Evolutionary conservation across 2,888 invertebrate species (phyloP).

Genomic region (Yponomeuta evonymella): DNA sequence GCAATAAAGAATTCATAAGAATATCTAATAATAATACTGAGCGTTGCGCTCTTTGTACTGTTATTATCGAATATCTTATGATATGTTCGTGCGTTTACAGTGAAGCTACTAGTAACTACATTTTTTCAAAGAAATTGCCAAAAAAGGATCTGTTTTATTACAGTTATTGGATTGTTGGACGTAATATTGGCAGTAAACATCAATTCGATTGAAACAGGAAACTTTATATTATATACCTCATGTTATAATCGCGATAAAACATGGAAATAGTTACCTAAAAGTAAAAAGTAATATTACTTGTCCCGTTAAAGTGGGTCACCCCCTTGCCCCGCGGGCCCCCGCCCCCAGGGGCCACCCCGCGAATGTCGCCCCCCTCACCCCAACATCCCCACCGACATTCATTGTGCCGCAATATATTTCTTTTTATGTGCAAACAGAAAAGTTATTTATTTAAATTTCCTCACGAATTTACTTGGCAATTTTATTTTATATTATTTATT

Average conservation of each 20-base stretch:
- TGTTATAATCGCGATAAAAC: constrained; percentile 72
- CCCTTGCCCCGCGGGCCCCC: constrained; percentile 40
- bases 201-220: constrained; percentile 12
- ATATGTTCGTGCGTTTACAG: no score
- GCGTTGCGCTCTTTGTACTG: no score
- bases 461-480: constrained; percentile 76
- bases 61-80: no score
- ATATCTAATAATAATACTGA: no score
- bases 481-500: constrained; percentile 58
- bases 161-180: background rate
- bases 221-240: constrained; percentile 20
- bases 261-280: constrained; percentile 76
- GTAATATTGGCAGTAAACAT: constrained; percentile 13
- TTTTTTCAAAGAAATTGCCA: no score
- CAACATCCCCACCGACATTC: constrained; percentile 68
- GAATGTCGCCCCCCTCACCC: constrained; percentile 51
- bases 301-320: constrained; percentile 77
- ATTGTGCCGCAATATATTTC: constrained; percentile 77
- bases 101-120: no score
- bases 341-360: constrained; percentile 33
- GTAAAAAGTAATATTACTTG: constrained; percentile 77
- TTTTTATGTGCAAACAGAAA: constrained; percentile 77
- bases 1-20: no score
- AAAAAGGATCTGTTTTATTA: no score
- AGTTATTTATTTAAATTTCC: constrained; percentile 77